Evolutionary conservation across 2,113 vertebrate genomes (phyloP), one percentile per base, ranked within the genome.

Genomic region (Larimichthys polyactis): DNA sequence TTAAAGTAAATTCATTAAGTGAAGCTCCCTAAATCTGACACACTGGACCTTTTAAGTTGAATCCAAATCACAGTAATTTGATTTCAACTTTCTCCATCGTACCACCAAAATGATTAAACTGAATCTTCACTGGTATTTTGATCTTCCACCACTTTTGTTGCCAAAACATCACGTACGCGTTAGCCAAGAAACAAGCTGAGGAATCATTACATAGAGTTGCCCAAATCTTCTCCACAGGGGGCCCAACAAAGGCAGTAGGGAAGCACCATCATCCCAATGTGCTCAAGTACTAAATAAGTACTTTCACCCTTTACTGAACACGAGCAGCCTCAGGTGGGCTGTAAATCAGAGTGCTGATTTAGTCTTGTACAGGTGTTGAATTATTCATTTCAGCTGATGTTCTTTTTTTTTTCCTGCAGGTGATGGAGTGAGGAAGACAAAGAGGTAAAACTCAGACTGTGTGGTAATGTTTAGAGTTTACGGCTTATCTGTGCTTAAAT

Each of bases 341-440:
- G 44, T 67, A 60, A 82, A 78, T 78, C 71, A 43, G 24, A 81
- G 67, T 8, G 4, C 2, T 59, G 36, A 49, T 52, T 20, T 75
- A 29, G 17, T 29, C 62, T 4, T 3, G 8, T 46, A 15, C 62
- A 57, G n/a, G 22, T 46, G 69, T 22, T 29, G 16, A 84, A 64
- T 55, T 11, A 32, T 44, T 81, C 3, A 54, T 52, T 62, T 59
- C 11, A 52, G 14, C 11, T 44, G n/a, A 44, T 46, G 1, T 62
- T 32, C 40, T 17, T 16, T 52, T 16, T 48, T 12, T 71, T 5
- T n/a, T 14, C 29, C 9, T 54, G 68, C 55, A 36, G 60, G 32
- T 44, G 29, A 75, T 48, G 57, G 27, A 64, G 51, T 4, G 4
- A 64, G 16, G n/a, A 65, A 49, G 51, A 57, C 24, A 24, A 3